These are phyloP conservation scores for Acipenser oxyrinchus DNA, from an alignment of 2,797 vertebrate genomes.

Conservation along the genomic window DNA sequence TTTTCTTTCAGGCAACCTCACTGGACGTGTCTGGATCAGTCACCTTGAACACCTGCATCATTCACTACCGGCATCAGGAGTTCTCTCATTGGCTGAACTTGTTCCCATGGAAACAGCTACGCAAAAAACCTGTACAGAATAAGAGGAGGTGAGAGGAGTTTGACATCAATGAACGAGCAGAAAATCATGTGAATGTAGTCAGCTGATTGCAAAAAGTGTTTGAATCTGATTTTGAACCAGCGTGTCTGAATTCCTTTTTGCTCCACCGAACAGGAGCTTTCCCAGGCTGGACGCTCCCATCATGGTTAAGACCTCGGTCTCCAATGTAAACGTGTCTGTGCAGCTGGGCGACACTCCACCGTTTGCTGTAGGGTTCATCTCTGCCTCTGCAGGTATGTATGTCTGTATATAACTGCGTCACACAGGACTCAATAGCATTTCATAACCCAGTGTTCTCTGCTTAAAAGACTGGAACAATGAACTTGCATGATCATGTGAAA, in stretches of 20 bases:
- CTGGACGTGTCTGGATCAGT: slow-evolving; percentile 77
- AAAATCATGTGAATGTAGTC: not conserved
- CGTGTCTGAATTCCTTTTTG: slow-evolving; percentile 28
- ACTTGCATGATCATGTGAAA: no score
- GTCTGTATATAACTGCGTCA: no score
- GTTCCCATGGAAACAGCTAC: slow-evolving; percentile 68
- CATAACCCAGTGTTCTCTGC: no score
- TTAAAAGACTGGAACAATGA: no score
- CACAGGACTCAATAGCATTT: no score
- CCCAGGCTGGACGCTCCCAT: slow-evolving; percentile 82
- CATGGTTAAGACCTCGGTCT: slow-evolving; percentile 73
- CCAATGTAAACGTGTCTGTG: slow-evolving; percentile 84
- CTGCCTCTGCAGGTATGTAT: slow-evolving; percentile 70
- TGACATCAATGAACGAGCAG: no score
- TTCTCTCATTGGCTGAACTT: slow-evolving; percentile 88
- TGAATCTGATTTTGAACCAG: no score
- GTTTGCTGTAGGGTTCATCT: slow-evolving; percentile 89
- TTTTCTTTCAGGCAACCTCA: slow-evolving; percentile 70
- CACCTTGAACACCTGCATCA: slow-evolving; percentile 84
- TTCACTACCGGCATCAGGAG: slow-evolving; percentile 96
- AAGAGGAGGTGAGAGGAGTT: slow-evolving; percentile 43
- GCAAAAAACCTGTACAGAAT: slow-evolving; percentile 46
- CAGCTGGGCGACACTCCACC: slow-evolving; percentile 90
- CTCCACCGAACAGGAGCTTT: slow-evolving; percentile 53
- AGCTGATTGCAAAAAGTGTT: not conserved